Percentiles rank a stretch among this genome's conserved stretches.
Conservation (phyloP, 2,888 invertebrate genomes). For the Xestia ashworthii region DNA sequence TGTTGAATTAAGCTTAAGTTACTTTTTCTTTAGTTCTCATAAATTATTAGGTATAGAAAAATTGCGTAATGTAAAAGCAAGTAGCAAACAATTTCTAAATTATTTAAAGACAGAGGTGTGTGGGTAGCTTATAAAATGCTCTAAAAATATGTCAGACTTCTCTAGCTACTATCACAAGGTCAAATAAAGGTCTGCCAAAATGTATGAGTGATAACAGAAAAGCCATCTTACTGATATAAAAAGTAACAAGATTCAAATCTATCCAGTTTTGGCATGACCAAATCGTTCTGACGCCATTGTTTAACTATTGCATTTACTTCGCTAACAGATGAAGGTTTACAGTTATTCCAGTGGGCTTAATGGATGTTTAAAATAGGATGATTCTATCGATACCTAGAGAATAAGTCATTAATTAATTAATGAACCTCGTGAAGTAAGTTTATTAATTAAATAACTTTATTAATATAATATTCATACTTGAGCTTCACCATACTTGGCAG, state of each 20-base stretch:
- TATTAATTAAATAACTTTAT: neutral
- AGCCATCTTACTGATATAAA: neutral
- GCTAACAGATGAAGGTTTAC: too few species aligned
- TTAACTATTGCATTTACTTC: too few species aligned
- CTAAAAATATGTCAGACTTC: neutral
- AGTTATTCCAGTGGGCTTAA: neutral
- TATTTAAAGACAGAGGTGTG: neutral
- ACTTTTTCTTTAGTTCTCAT: neutral
- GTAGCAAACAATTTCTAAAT: neutral
- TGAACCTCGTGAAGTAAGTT: too few species aligned
- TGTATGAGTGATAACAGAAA: neutral
- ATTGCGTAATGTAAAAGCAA: neutral
- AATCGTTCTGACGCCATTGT: too few species aligned
- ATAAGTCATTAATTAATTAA: neutral
- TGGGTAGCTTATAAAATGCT: neutral
- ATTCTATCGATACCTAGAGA: neutral
- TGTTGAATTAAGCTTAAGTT: neutral
- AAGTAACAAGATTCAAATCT: neutral
- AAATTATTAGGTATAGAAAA: neutral
- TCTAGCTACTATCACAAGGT: neutral
- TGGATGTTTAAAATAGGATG: neutral
- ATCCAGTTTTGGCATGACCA: constrained; percentile 1
- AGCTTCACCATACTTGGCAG: constrained; percentile 95
- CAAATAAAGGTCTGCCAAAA: constrained; percentile 27
- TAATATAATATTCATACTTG: constrained; percentile 88